Evolutionary conservation across 2,113 vertebrate species (phyloP), one percentile per base, ranked within the genome.

Genomic region (Oxyruncus cristatus): DNA sequence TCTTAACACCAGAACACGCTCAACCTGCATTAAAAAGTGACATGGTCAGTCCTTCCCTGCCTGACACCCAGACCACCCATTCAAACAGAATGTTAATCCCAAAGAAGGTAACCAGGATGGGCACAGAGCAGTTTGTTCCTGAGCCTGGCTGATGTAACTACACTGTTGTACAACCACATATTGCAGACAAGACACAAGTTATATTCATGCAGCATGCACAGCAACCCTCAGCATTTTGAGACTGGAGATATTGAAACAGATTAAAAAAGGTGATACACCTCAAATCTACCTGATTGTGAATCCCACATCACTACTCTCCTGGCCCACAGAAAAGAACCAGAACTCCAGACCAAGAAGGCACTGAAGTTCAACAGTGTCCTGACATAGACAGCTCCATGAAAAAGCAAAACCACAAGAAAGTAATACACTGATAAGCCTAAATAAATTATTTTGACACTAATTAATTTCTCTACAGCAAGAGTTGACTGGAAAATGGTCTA

Each of bases 141-240:
- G n/a, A 89, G 56, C 44, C 37, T 12, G 39, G 7, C 0, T 46
- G 42, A 75, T 22, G 28, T 8, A 67, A 53, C 8, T 19, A 7
- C 13, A 2, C 4, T 21, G 33, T 46, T 32, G 33, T 8, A 46
- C 33, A 63, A 35, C 27, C 44, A 21, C 49, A 46, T 8, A 28
- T 12, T 22, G 15, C 17, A 78, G 42, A 15, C 24, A 62, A 79
- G 47, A 46, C 17, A 14, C 72, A 19, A 15, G 5, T 14, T 41
- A 9, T 3, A 8, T 32, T 28, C 19, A 1, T 0, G 23, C 3
- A 0, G 17, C 3, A 3, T 1, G 5, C 50, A 32, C 1, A 35
- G 55, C 19, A 30, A 30, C 16, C 39, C 46, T 59, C 56, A 39
- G 46, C 26, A 27, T 37, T n/a, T 11, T 18, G 41, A 20, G 35